Percentiles rank a stretch among this genome's conserved stretches.
Conservation (phyloP, 2,797 vertebrate species). For the Siniperca obscura region DNA sequence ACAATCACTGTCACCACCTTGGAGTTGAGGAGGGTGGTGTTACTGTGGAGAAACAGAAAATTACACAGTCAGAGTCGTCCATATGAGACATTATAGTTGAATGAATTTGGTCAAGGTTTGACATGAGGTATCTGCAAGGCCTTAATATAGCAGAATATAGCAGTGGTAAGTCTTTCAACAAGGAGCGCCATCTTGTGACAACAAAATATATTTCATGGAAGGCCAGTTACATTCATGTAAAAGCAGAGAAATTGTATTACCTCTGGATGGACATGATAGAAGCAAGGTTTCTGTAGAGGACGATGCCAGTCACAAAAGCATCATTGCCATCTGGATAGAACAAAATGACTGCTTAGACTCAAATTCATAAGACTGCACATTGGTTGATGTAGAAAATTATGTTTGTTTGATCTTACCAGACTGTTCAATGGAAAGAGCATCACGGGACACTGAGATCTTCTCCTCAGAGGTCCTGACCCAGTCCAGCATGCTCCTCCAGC, state of each 20-base stretch:
- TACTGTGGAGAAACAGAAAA: conserved; percentile 81
- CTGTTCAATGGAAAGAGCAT: conserved; percentile 89
- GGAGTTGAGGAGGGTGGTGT: conserved; percentile 93
- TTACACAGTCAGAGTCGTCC: conserved; percentile 24
- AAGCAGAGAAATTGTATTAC: conserved; percentile 79
- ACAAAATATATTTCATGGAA: conserved; percentile 27
- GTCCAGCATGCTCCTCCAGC: conserved; percentile 95
- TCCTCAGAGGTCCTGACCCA: conserved; percentile 96
- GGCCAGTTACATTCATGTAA: conserved; percentile 16
- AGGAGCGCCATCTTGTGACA: conserved; percentile 64
- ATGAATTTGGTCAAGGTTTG: neutral
- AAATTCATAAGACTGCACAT: neutral
- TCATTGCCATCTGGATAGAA: conserved; percentile 86
- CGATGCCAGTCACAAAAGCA: conserved; percentile 94
- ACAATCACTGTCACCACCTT: conserved; percentile 96
- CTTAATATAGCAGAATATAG: neutral
- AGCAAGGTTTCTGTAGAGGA: conserved; percentile 95
- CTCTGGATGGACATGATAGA: conserved; percentile 93
- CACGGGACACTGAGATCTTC: conserved; percentile 93
- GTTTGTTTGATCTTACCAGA: conserved; percentile 84
- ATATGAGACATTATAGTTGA: neutral
- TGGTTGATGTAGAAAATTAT: neutral
- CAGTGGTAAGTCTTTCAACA: neutral
- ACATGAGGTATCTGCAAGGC: conserved; percentile 2
- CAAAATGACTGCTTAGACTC: conserved; percentile 15